Evolutionary conservation across 2,888 invertebrate genomes (phyloP), one percentile per base, ranked within the genome.

Genomic region (Nomada ferruginata): DNA sequence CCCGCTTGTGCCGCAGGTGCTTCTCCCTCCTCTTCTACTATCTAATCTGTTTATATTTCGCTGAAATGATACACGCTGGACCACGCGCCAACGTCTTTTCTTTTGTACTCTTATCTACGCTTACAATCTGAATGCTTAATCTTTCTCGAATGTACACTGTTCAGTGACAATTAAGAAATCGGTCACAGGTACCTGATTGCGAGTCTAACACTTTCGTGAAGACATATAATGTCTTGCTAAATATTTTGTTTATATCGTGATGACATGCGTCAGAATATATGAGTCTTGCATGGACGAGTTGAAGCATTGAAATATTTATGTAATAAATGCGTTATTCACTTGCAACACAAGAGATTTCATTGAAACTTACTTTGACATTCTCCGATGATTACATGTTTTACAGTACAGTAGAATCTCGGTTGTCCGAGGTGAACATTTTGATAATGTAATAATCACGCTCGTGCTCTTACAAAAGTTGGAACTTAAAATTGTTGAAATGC

Each of bases 1-100:
- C 90, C 92, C 89, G 91, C 90, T 90, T 91, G 89, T 88, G 89
- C 91, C 89, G 92, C 93, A 93, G 93, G 93, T 93, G 89, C 87
- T 91, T 92, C 80, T 66, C 79, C 72, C 72, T 74, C 72, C 64
- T 75, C 68, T 78, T 79, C 53, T 69, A 76, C 68, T 76, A 75
- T 79, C 72, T 63, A 77, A 81, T 83, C 84, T 87, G 84, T 89
- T 85, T 86, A 82, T 87, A 83, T 78, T 36, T 85, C 64, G 29
- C 69, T 36, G 55, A 76, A 82, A 59, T 69, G 63, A 69, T 70
- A 61, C 75, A 70, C 15, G 52, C 59, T 81, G 76, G 73, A 64
- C 75, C 82, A 83, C 52, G 82, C 82, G 73, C 52, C 53, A 82
- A 76, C 63, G 57, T 73, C 15, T 26, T 65, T 65, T 70, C 52